Evolutionary conservation across 2,113 vertebrate genomes (phyloP), one percentile per base, ranked within the genome.

Genomic region (Psilopsiagon aymara): DNA sequence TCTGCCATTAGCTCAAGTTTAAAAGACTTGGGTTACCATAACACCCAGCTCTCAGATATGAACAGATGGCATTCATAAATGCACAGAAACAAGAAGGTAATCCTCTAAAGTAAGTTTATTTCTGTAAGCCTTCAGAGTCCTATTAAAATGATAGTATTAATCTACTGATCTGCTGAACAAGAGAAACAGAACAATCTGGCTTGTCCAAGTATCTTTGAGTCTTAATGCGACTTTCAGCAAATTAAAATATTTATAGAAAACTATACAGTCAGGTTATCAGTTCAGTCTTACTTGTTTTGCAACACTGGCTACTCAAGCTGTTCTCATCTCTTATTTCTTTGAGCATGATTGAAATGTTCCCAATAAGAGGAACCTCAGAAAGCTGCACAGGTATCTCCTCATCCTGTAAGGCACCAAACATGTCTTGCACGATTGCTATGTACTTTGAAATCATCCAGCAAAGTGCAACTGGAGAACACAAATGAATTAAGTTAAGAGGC

Each of bases 51-150:
- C 80, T 39, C 69, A 69, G 73, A 76, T 78, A 59, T 0, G 49
- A 96, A 66, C 96, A 97, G 95, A 96, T 97, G 96, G 95, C 83
- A 41, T 94, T 96, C 95, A 96, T 69, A 86, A 93, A 96, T 80
- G 79, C 96, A 90, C 12, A 28, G 79, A 82, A 88, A 69, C 88
- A 66, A 82, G 74, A 95, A 95, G 96, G 95, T 95, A 95, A 96
- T 92, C 94, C 95, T 97, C 88, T 88, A 17, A 84, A 82, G 77
- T 60, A 78, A 88, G 89, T 92, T 95, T 97, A 96, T 91, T 96
- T 95, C 91, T 96, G 74, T 84, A 66, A 93, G 59, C 77, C 91
- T 89, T 87, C 77, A 73, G 81, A 94, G 64, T 35, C 39, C 7
- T n/a, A 33, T 44, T 84, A 52, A 87, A 93, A 81, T 29, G 43